phyloP scores from a whole-genome alignment of 2,888 invertebrate genomes.

The Macaria liturata region DNA sequence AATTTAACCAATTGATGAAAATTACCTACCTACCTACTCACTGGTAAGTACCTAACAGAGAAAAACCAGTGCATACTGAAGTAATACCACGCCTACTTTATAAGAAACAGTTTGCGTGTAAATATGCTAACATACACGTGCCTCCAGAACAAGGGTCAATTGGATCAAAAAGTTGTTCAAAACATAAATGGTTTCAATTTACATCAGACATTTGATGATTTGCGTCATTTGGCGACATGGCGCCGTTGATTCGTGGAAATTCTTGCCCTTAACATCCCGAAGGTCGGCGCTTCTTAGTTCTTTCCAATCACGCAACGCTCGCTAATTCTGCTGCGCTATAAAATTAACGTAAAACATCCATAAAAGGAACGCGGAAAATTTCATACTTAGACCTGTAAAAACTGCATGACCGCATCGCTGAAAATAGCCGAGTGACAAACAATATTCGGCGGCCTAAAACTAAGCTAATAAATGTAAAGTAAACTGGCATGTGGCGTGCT shows the following conservation, averaged over 20 bases:
- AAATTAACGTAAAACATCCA: constrained; percentile 26
- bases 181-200: constrained; percentile 69
- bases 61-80: too few relatives aligned
- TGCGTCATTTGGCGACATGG: constrained; percentile 72
- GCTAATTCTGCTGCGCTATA: constrained; percentile 21
- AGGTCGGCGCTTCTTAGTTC: constrained; percentile 37
- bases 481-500: constrained; percentile 43
- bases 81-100: too few relatives aligned
- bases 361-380: constrained; percentile 17
- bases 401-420: constrained; percentile 45
- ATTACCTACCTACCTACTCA: background rate
- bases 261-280: constrained; percentile 35
- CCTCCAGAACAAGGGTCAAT: constrained; percentile 67
- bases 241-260: constrained; percentile 52
- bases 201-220: constrained; percentile 58
- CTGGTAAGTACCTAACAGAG: background rate
- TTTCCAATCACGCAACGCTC: constrained; percentile 34
- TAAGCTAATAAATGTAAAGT: constrained; percentile 49
- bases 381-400: constrained; percentile 12
- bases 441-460: constrained; percentile 41
- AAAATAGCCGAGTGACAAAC: constrained; percentile 50
- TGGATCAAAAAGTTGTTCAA: constrained; percentile 66
- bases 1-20: constrained; percentile 1
- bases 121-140: constrained; percentile 56
- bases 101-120: constrained; percentile 6